phyloP scores from a whole-genome alignment of 2,888 invertebrate species.

The Melanostoma mellinum region DNA sequence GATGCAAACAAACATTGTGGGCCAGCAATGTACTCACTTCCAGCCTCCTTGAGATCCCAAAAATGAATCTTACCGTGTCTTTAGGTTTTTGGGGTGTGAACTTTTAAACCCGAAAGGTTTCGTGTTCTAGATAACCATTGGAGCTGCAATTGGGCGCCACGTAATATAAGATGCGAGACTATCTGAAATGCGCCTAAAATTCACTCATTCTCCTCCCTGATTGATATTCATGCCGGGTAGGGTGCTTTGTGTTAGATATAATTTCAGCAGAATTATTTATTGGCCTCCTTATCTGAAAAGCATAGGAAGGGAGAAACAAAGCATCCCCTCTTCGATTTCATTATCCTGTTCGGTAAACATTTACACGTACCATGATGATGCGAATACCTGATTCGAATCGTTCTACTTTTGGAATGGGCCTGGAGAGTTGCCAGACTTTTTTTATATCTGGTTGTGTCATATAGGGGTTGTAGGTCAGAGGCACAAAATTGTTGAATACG shows the following conservation, averaged over 20 bases:
- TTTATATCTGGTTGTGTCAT: constrained; percentile 24
- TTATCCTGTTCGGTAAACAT: constrained; percentile 69
- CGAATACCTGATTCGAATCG: constrained; percentile 60
- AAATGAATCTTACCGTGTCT: constrained; percentile 13
- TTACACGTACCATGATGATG: constrained; percentile 64
- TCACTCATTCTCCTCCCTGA: constrained; percentile 33
- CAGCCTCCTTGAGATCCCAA: constrained; percentile 15
- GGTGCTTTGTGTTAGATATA: constrained; percentile 70
- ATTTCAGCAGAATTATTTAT: constrained; percentile 70
- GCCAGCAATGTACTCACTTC: neutral
- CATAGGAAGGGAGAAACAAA: neutral
- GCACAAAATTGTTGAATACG: constrained; percentile 58
- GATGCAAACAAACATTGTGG: constrained; percentile 53
- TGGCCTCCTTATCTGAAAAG: constrained; percentile 44
- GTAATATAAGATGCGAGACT: neutral
- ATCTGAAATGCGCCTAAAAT: constrained; percentile 1
- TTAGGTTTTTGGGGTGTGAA: constrained; percentile 24
- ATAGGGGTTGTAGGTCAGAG: constrained; percentile 31
- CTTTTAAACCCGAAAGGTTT: constrained; percentile 52
- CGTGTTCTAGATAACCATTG: constrained; percentile 43
- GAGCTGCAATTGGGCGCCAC: constrained; percentile 31
- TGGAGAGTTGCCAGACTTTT: constrained; percentile 15
- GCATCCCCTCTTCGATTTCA: constrained; percentile 59
- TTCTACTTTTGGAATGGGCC: neutral
- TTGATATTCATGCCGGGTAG: constrained; percentile 67